Base-by-base conservation (phyloP, 2,797 vertebrate genomes). In the Dallia pectoralis region DNA sequence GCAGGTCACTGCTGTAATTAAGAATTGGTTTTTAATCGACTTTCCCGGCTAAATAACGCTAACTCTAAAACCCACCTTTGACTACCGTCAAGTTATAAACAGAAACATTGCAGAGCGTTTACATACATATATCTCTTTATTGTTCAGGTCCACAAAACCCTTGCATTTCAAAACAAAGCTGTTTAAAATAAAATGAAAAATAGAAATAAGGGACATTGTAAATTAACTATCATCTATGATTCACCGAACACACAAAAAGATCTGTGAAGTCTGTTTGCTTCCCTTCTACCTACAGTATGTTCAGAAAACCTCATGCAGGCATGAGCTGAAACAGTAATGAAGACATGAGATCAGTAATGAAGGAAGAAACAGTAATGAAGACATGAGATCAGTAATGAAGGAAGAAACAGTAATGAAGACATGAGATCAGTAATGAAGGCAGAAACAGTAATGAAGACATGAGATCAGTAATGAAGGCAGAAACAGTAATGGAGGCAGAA, bases 111-210 rank as follows among this genome's bases (percentile, higher is more conserved):
- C 67, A 64, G 65, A 69, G 72, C 11, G 61, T 74, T 74, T 80
- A 80, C 74, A 69, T 77, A 77, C 72, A 78, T 49, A 64, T 47
- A 71, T 66, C 27, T 77, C 64, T 74, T 79, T 71, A 48, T 67
- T 74, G 51, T 72, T 44, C 79, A 69, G 36, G 48, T 51, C 59
- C 72, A 74, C 72, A 69, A 69, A 56, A 77, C 70, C 74, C 36
- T 76, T 62, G 29, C 66, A 74, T 69, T 77, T 71, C 73, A 77
- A 79, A 77, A 77, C 70, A 72, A 30, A 40, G 36, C 65, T 47
- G 69, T 29, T 56, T 76, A 30, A 67, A 30, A 74, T 14, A 51
- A 80, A 72, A 62, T 56, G 44, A 14, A 32, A 74, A 29, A 2
- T n/a, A 29, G 59, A 44, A 80, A 56, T 29, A 19, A 64, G 25